Base-by-base conservation (phyloP, 2,113 vertebrate species). In the Phoenicopterus ruber region DNA sequence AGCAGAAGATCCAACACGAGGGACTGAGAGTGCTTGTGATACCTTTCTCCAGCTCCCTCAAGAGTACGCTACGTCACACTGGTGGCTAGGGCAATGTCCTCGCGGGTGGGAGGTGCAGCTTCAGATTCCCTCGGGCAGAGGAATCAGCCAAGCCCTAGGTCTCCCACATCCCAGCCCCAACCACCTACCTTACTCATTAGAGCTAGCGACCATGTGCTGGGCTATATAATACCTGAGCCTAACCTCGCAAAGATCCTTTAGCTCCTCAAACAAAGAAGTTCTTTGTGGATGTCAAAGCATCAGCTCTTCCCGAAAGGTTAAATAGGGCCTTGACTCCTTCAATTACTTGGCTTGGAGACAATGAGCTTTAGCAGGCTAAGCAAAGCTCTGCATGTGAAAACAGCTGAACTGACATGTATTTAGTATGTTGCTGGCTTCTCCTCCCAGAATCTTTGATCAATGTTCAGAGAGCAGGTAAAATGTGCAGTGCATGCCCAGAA, bases 291-390 rank as follows among this genome's bases (percentile, higher is more conserved):
- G 81, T 88, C 78, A 89, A 87, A 72, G 93, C 73, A 76, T 74
- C 95, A 91, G 77, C 70, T 89, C 81, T 96, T 97, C 93, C 88
- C 4, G 0, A 97, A 92, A 94, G 95, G 97, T 97, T 97, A 96
- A 95, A 85, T 2, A 93, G 94, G 94, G 97, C 94, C 89, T 91
- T 1, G 4, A 82, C 72, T 92, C 83, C 80, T 88, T 84, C 94
- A 96, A 46, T 91, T 91, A 92, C 81, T 93, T 97, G 96, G 92
- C 96, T 63, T 92, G 86, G 50, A 96, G 90, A 95, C 95, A 97
- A 94, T 49, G 73, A 95, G 82, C 90, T 96, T 95, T 82, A 49
- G 20, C 73, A 93, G 90, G 90, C 87, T 93, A 77, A 95, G 96
- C 93, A 93, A 90, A 96, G 92, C 82, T 69, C 74, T 96, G 96